Evolutionary conservation across 2,797 vertebrate genomes (phyloP).

Genomic region (Alauda arvensis): DNA sequence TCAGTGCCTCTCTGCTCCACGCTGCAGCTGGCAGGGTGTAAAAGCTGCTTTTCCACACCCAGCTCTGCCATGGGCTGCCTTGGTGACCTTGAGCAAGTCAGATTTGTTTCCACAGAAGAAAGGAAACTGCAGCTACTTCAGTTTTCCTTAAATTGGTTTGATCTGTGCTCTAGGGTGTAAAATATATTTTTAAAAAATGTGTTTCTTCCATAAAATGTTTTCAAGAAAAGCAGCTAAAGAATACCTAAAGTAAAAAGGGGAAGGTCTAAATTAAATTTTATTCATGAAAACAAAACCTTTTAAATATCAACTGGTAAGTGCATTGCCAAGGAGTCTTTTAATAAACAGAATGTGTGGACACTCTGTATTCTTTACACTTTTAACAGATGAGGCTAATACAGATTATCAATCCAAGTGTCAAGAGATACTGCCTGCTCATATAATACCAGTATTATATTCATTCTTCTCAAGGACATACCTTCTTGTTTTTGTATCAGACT

Average conservation of each 20-base stretch:
- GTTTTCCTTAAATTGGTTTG: background rate
- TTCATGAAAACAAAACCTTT: background rate
- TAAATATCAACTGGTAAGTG: background rate
- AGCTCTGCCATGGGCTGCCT: background rate
- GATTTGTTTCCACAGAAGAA: background rate
- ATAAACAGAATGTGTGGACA: background rate
- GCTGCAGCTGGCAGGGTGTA: background rate
- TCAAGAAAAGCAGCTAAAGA: background rate
- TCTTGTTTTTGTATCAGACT: background rate
- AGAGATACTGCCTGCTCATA: background rate
- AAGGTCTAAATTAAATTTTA: background rate
- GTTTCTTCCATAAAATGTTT: background rate
- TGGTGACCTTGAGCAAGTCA: background rate
- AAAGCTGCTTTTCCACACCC: background rate
- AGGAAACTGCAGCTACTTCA: background rate
- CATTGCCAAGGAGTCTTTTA: background rate
- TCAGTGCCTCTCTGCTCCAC: background rate
- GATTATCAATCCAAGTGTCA: background rate
- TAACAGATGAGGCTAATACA: background rate
- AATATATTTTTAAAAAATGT: background rate
- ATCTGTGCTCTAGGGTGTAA: background rate
- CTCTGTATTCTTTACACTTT: background rate
- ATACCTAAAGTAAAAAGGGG: background rate
- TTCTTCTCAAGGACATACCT: background rate
- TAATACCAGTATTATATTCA: background rate